Base-by-base conservation (phyloP, 1,140 invertebrate genomes). In the Dendroctonus valens region DNA sequence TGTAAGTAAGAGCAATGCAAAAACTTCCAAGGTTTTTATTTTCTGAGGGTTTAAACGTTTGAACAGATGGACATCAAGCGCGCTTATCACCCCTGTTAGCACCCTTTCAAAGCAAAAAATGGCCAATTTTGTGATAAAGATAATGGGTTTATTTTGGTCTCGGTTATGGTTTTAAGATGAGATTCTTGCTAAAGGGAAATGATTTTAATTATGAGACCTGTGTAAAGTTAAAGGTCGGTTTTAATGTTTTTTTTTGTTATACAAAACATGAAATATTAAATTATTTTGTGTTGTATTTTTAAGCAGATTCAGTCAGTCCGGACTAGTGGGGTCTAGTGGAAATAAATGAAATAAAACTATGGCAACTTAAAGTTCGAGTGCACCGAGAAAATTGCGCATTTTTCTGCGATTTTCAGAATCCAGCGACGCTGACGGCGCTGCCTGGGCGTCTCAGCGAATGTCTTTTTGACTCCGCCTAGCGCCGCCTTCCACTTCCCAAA, bases 41-140 rank as follows among this genome's bases (percentile, higher is more conserved):
- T 64, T 46, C 42, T 57, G 52, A 46, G 61, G 61, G 61, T 55
- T 64, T 39, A 54, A 50, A 37, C 61, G 40, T 64, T 64, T 49
- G 40, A 64, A 51, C 61, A 64, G 61, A 64, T 55, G 61, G 61
- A 64, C 61, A 57, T 55, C 40, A 39, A 55, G 52, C 38, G 44
- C 9, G 51, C 61, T 64, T 64, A 54, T 64, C 61, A 46, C 61
- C 61, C 52, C 61, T 55, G 41, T 64, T 64, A 51, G 15, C 61
- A 57, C 61, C 61, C 61, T 54, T 55, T 55, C 15, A 41, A 54
- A 50, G 46, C 42, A 64, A 64, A 64, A 64, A 64, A 64, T 64
- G 61, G 61, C 61, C 61, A 64, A 64, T 64, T 64, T 64, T 9
- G 51, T 15, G 61, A 64, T 64, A 64, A 64, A 64, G 44, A 61